These are phyloP conservation scores for Latrodectus hesperus DNA, from an alignment of 2,888 invertebrate species.

Conservation along the genomic window DNA sequence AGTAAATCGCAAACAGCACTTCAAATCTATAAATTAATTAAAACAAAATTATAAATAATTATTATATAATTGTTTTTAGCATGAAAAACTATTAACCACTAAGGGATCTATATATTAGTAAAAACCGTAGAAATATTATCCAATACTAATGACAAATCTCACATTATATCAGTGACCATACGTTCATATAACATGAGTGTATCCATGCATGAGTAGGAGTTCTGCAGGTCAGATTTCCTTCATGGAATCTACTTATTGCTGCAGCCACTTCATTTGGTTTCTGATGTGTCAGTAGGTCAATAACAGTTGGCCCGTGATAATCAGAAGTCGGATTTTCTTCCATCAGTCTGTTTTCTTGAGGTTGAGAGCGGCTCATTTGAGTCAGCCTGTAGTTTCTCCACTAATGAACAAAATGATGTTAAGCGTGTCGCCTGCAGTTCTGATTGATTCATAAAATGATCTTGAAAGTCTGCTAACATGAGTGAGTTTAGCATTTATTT, in stretches of 20 bases:
- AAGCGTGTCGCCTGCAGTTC: background rate
- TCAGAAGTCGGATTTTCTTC: background rate
- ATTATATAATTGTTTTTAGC: background rate
- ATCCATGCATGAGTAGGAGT: slow-evolving; percentile 34
- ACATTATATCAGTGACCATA: slow-evolving; percentile 3
- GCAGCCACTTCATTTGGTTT: slow-evolving; percentile 1
- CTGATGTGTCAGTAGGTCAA: slow-evolving; percentile 63
- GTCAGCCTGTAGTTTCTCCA: background rate
- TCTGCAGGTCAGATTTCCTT: slow-evolving; percentile 50
- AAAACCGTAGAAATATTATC: background rate
- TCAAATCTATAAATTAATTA: background rate
- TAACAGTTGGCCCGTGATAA: background rate
- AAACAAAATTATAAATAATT: background rate
- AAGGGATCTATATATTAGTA: background rate
- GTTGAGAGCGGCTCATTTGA: background rate
- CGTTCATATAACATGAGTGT: slow-evolving; percentile 15
- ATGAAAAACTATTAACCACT: no score
- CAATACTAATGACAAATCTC: background rate
- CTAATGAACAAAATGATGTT: no score
- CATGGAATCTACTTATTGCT: slow-evolving; percentile 2
- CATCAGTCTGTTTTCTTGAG: background rate
- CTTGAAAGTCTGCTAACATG: background rate
- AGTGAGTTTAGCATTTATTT: slow-evolving; percentile 8
- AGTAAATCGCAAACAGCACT: background rate
- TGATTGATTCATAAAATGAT: background rate